Evolutionary conservation across 2,888 invertebrate species (phyloP), one percentile per base, ranked within the genome.

Genomic region (Nomada ruficornis): DNA sequence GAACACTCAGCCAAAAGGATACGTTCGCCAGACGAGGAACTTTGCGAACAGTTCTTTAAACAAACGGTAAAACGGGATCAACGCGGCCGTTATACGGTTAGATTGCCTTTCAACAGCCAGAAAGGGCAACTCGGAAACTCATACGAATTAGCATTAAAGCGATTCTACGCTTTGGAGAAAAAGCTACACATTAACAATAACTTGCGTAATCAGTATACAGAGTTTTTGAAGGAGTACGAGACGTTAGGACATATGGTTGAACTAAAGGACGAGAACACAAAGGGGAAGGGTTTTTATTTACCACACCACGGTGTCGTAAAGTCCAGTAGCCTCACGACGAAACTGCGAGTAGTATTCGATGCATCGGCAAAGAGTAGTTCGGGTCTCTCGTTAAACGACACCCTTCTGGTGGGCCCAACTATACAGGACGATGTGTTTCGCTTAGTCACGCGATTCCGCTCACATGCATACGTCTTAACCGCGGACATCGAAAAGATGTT

Each of bases 291-390:
- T 47, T 13, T 13, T 15, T 47, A 47, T 15, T 15, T 47, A 47
- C 47, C 47, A 47, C 67, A 60, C 3, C 54, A 74, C 20, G 18
- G 59, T 1, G 67, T 74, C 2, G 11, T 29, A 2, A 74, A 67
- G 18, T 10, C 3, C 1, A 42, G 26, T 11, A 74, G 74, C 7
- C 2, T 36, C 1, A 42, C 65, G 1, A 71, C 71, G 2, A 71
- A 63, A 20, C 1, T 63, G 1, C 52, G 62, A 2, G 71, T 57
- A 26, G 70, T 70, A 20, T 62, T 70, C 18, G 60, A 70, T n/a
- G 70, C 50, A 3, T 62, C 70, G 0, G 62, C 54, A 1, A n/a
- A 36, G 15, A 42, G 54, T 10, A 20, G 36, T 2, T 42, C 54
- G 4, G 52, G 42, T 0, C 10, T 50, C 5, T 70, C 62, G 0